Conservation (phyloP, 2,113 vertebrate genomes). For the Aldabrachelys gigantea region DNA sequence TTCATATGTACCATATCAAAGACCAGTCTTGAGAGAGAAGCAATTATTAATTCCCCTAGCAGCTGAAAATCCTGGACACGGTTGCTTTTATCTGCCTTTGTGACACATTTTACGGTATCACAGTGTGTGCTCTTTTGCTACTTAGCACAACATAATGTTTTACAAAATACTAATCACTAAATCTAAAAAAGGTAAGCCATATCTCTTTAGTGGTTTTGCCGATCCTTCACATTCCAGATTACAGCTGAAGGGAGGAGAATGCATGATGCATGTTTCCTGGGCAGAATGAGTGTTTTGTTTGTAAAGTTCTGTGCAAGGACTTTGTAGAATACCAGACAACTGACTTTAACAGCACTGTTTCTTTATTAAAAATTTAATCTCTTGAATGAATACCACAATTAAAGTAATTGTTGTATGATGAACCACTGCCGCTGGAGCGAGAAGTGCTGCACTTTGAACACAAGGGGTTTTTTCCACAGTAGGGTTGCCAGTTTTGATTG, state of each 20-base stretch:
- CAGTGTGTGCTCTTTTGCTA: neutral
- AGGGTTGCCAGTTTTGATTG: too few relatives aligned
- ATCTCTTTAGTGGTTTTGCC: neutral
- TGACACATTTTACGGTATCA: neutral
- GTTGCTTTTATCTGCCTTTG: neutral
- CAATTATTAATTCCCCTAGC: neutral
- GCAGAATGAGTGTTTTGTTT: fast-evolving
- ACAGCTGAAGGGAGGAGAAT: neutral
- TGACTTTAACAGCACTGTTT: neutral
- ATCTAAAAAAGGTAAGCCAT: neutral
- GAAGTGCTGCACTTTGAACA: neutral
- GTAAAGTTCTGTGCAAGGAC: neutral
- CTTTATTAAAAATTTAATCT: neutral
- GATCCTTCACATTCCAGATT: neutral
- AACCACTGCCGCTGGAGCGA: neutral
- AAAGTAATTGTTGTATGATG: neutral
- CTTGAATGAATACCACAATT: neutral
- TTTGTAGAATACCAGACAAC: neutral
- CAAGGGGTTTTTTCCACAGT: neutral
- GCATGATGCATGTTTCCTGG: neutral
- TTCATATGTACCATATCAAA: neutral
- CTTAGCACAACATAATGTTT: neutral
- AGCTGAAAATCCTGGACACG: neutral
- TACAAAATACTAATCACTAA: neutral
- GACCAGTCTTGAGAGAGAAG: neutral